Base-by-base conservation (phyloP, 2,888 invertebrate species). In the Clitarchus hookeri region DNA sequence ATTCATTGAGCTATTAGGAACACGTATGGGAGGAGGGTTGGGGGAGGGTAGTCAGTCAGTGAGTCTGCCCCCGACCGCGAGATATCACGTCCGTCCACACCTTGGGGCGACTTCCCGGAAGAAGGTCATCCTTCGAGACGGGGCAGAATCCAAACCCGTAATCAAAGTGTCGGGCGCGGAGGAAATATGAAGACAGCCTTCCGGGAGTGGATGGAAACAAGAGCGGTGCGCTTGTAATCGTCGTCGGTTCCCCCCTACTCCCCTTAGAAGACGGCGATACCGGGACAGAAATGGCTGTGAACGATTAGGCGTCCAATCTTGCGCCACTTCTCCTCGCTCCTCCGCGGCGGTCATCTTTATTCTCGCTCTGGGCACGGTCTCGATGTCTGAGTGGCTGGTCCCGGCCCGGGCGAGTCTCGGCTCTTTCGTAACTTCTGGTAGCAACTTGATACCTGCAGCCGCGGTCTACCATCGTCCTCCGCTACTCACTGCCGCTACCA, bases 81-180 rank as follows among this genome's bases (percentile, higher is more conserved):
- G 65, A 65, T 11, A 65, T 65, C n/a, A 23, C 65, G 65, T n/a
- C 65, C 65, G 65, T n/a, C 65, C 8, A n/a, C 44, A 16, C 82
- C 82, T 23, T 12, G 44, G 36, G 36, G 82, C 82, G 44, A 36
- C 82, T 82, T 82, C 82, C 82, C 27, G 27, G 82, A n/a, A 79
- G 4, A 82, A 82, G 82, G 82, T 82, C 82, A 82, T 82, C 82
- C 27, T 82, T 23, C 16, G 65, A 27, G 44, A 82, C 82, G 65
- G 23, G 82, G 44, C 82, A 36, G 82, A 82, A 82, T 82, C 44
- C 82, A 82, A 82, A 82, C 82, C 82, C 27, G 82, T 82, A 82
- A 82, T 82, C 82, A 82, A 82, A 19, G 82, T 82, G 82, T 82
- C 82, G 19, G 44, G 19, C 27, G 82, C 9, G 44, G 82, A 82